phyloP scores from a whole-genome alignment of 2,888 invertebrate species.

The Lypha dubia region DNA sequence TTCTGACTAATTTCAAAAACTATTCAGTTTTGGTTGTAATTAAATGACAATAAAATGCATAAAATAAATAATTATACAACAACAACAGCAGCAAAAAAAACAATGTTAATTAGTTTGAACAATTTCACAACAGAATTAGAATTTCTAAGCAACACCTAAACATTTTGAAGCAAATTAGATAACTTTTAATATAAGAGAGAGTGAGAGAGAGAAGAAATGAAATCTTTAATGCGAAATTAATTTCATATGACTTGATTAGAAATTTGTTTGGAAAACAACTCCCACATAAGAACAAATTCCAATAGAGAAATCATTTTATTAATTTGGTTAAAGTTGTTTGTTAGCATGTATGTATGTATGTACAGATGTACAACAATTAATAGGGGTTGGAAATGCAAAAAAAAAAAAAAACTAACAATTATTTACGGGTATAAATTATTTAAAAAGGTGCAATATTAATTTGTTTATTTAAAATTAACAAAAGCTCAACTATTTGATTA shows the following conservation, averaged over 20 bases:
- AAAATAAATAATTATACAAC: neutral
- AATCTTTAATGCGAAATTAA: conserved; percentile 15
- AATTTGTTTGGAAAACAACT: neutral
- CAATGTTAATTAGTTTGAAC: neutral
- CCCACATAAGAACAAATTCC: conserved; percentile 9
- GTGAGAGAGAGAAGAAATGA: conserved; percentile 4
- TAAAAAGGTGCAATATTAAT: neutral
- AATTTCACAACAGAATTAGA: neutral
- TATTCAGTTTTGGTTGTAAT: neutral
- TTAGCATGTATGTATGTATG: too few relatives aligned
- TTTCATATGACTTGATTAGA: conserved; percentile 21
- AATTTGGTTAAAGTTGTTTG: conserved; percentile 50
- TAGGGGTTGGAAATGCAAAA: conserved; percentile 4
- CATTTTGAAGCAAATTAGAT: neutral
- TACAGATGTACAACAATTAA: neutral
- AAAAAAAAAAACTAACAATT: too few relatives aligned
- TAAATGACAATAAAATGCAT: neutral
- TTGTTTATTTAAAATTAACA: conserved; percentile 35
- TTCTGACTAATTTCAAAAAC: conserved; percentile 2
- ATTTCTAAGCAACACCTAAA: conserved; percentile 38
- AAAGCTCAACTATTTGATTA: conserved; percentile 61
- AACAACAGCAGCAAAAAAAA: too few relatives aligned
- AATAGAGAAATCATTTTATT: conserved; percentile 27
- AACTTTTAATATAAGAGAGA: too few relatives aligned
- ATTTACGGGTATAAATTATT: conserved; percentile 28